Percentiles rank a stretch among this genome's conserved stretches.
Conservation (phyloP, 53 echinoderm and acorn worm genomes). For the Stichopus horrens region DNA sequence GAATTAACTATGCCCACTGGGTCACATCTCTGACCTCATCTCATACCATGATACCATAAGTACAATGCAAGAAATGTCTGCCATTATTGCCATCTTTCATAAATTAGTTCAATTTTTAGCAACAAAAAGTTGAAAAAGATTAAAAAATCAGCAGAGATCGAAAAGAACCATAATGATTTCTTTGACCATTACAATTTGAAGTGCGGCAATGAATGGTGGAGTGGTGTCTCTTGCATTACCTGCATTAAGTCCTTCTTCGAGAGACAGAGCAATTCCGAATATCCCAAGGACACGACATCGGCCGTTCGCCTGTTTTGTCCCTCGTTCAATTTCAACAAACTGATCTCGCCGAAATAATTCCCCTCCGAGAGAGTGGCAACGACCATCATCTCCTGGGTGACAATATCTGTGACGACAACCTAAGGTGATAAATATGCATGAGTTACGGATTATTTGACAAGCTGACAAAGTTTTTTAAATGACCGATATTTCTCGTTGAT, state of each 20-base stretch:
- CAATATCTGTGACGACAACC: constrained; percentile 90
- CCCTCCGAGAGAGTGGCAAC: constrained; percentile 94
- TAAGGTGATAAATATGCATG: constrained; percentile 38
- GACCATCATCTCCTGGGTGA: constrained; percentile 77
- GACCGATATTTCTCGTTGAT: neutral
- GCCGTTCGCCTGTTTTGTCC: constrained; percentile 91
- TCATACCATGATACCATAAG: no score
- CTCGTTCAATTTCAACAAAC: constrained; percentile 89
- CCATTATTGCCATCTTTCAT: no score
- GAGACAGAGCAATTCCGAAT: constrained; percentile 90
- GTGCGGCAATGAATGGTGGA: no score
- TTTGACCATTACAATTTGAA: no score
- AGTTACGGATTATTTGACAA: constrained; percentile 30
- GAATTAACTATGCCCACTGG: no score
- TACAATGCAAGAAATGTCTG: no score
- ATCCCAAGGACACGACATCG: constrained; percentile 89
- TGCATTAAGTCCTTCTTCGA: constrained; percentile 98
- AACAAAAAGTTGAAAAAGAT: no score
- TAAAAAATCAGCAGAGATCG: no score
- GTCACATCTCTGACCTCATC: no score
- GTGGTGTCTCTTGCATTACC: constrained; percentile 43
- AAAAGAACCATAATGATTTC: no score
- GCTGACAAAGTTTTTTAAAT: constrained; percentile 27
- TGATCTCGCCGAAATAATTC: constrained; percentile 98
- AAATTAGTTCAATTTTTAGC: no score